phyloP scores from a whole-genome alignment of 2,888 invertebrate species.

The Idaea straminata region DNA sequence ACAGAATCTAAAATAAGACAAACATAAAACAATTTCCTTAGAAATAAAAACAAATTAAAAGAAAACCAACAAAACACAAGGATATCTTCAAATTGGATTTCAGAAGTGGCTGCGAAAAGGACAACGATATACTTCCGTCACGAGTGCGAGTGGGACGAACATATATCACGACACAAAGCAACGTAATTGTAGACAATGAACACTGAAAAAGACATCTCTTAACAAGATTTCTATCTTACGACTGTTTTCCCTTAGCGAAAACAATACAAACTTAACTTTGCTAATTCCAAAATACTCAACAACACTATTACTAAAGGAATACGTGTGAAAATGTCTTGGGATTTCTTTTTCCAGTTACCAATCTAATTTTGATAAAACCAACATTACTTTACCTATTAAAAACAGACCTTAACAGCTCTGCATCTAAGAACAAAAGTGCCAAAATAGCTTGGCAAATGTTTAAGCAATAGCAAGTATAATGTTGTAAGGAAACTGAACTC shows the following conservation, averaged over 20 bases:
- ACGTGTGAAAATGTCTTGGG: conserved; percentile 26
- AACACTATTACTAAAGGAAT: conserved; percentile 6
- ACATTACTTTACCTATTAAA: background rate
- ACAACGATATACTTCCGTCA: conserved; percentile 30
- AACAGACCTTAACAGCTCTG: background rate
- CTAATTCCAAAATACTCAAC: background rate
- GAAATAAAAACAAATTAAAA: conserved; percentile 40
- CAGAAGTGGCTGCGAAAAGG: conserved; percentile 48
- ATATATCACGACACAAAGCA: conserved; percentile 60
- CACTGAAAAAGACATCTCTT: conserved; percentile 79
- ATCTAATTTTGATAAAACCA: background rate
- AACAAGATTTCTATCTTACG: conserved; percentile 74
- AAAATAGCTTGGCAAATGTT: background rate
- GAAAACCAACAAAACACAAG: conserved; percentile 52
- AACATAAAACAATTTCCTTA: conserved; percentile 27
- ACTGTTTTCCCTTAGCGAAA: conserved; percentile 68
- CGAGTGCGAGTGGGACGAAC: conserved; percentile 42
- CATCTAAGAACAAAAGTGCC: background rate
- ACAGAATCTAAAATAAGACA: conserved; percentile 9
- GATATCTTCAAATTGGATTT: conserved; percentile 69
- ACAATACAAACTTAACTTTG: conserved; percentile 35
- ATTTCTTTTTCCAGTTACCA: too few relatives aligned
- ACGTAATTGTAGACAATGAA: conserved; percentile 78
- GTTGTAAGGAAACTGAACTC: conserved; percentile 67
- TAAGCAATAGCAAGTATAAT: conserved; percentile 13